Evolutionary conservation across 2,113 vertebrate genomes (phyloP), one percentile per base, ranked within the genome.

Genomic region (Crotalus tigris): DNA sequence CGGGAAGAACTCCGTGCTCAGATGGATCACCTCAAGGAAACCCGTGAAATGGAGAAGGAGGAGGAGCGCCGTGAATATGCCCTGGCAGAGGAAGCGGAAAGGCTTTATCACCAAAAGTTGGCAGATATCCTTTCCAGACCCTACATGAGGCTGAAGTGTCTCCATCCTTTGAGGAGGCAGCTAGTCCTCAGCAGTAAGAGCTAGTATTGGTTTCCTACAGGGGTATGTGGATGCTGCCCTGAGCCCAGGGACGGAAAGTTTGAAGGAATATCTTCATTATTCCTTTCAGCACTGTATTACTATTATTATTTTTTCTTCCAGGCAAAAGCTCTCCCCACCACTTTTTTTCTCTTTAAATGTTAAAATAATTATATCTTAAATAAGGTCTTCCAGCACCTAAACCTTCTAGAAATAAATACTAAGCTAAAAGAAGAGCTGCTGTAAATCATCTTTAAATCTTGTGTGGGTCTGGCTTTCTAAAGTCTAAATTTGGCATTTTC

Each of bases 1-100:
- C 97, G 93, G 95, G 95, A 97, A 2, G 98, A 98, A 10, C 98
- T 99, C 29, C 69, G 91, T 64, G 96, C 97, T 95, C 99, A 99
- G 90, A 97, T 99, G 0, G 59, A 95, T 85, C 69, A 96, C 85
- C 97, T 94, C 89, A 97, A 98, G 93, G 94, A 81, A 53, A 92
- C 96, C 21, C 94, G 46, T 0, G 91, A 95, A 1, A 94, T 95
- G 0, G 96, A 97, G 95, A 94, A 96, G 55, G 97, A 97, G 7
- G 94, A 98, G 96, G 97, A 94, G 9, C 95, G 96, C 54, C 93
- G 53, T 59, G 98, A 99, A 92, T 61, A 95, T 9, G 97, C 98
- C 58, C 92, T 21, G 0, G 96, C 94, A 2, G 23, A 96, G 4
- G 93, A 94, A 59, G 95, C 91, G 64, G 95, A 98, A 94, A 96